phyloP scores from a whole-genome alignment of 2,888 invertebrate genomes.

The Cheiracanthium punctorium region DNA sequence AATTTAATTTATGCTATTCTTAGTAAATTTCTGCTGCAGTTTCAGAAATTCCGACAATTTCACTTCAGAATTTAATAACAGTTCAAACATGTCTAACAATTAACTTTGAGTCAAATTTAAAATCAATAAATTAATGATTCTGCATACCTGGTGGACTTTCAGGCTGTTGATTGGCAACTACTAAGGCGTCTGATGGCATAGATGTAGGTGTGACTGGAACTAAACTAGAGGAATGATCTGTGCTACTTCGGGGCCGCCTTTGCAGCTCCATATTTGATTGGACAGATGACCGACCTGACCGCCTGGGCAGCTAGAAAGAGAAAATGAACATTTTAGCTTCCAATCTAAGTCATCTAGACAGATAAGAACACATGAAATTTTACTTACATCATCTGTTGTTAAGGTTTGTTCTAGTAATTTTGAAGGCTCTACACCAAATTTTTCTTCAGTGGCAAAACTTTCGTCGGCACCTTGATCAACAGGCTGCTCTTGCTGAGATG shows the following conservation, averaged over 20 bases:
- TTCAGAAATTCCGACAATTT: no score
- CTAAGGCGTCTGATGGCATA: conserved; percentile 47
- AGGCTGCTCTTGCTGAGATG: conserved; percentile 35
- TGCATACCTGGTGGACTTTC: conserved; percentile 52
- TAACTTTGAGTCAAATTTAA: no score
- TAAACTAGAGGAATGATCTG: conserved; percentile 60
- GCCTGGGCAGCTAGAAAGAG: conserved; percentile 19
- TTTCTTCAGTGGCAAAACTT: conserved; percentile 47
- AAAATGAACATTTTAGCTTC: neutral
- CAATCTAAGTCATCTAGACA: neutral
- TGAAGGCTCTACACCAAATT: conserved; percentile 63
- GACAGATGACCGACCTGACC: conserved; percentile 26
- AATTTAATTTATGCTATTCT: no score
- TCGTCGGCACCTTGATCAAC: conserved; percentile 53
- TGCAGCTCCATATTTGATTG: conserved; percentile 41
- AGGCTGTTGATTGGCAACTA: conserved; percentile 44
- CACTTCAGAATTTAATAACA: no score
- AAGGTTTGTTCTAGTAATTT: conserved; percentile 65
- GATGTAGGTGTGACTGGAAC: conserved; percentile 37
- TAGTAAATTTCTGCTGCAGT: no score
- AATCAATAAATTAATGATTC: no score
- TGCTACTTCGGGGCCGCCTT: conserved; percentile 53
- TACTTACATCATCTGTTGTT: conserved; percentile 69
- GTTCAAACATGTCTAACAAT: no score
- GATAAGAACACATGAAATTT: neutral